Evolutionary conservation across 2,888 invertebrate species (phyloP).

Genomic region (Agrochola macilenta): DNA sequence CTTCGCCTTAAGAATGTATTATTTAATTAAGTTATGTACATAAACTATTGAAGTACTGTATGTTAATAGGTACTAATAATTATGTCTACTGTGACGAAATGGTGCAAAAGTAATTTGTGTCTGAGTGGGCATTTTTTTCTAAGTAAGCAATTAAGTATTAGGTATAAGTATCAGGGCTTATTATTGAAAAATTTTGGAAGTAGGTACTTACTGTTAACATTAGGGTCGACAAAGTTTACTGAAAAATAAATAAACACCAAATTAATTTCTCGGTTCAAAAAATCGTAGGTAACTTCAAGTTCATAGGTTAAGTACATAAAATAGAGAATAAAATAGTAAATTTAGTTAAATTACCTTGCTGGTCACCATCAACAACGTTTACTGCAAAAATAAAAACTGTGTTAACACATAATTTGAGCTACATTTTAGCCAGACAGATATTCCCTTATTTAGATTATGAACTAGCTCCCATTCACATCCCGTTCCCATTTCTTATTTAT

Average conservation of each 20-base stretch:
- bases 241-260: conserved; percentile 56
- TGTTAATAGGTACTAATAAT: neutral
- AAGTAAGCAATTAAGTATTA: too few relatives aligned
- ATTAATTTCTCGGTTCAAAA: neutral
- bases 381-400: conserved; percentile 42
- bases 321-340: neutral
- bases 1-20: neutral
- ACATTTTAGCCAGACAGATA: neutral
- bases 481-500: too few relatives aligned
- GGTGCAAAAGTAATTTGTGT: neutral
- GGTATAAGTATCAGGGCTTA: neutral
- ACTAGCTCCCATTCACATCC: neutral
- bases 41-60: neutral
- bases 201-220: conserved; percentile 16
- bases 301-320: neutral
- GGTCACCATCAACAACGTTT: conserved; percentile 41
- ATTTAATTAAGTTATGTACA: neutral
- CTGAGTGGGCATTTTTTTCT: neutral
- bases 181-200: neutral
- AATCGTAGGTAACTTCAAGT: neutral
- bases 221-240: conserved; percentile 67
- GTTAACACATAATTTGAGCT: neutral
- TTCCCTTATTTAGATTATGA: too few relatives aligned
- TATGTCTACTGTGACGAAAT: neutral
- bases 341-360: conserved; percentile 31